These are phyloP conservation scores for Limanda limanda DNA, from an alignment of 2,113 vertebrate genomes.

Conservation along the genomic window DNA sequence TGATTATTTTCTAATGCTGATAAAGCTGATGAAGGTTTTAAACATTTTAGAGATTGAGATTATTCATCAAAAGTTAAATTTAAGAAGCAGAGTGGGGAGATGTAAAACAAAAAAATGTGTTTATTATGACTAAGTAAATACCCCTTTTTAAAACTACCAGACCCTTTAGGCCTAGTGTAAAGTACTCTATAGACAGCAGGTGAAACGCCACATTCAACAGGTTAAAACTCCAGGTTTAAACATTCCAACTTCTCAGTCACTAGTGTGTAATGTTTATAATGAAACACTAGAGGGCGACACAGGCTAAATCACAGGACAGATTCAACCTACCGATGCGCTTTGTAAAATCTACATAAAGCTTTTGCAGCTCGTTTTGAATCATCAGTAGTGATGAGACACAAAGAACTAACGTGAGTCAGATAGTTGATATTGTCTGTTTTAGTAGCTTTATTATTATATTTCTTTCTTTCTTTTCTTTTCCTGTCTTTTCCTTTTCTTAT, in stretches of 20 bases:
- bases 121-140: too few species aligned
- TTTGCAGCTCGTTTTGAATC: background rate
- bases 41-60: too few species aligned
- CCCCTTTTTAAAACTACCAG: too few species aligned
- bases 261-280: background rate
- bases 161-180: too few species aligned
- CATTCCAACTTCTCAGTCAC: background rate
- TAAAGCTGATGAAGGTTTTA: too few species aligned
- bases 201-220: background rate
- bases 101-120: too few species aligned
- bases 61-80: too few species aligned
- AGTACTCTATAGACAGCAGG: background rate
- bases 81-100: too few species aligned
- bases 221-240: background rate
- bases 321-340: too few species aligned
- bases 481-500: background rate
- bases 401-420: background rate
- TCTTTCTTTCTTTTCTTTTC: too few species aligned
- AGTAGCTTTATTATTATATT: background rate
- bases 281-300: constrained; percentile 64
- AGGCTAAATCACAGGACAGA: background rate
- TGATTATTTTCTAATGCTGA: too few species aligned
- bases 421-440: background rate
- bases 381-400: background rate
- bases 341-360: background rate